phyloP scores from a whole-genome alignment of 2,113 vertebrate species.

The Myrmophylax atrothorax region DNA sequence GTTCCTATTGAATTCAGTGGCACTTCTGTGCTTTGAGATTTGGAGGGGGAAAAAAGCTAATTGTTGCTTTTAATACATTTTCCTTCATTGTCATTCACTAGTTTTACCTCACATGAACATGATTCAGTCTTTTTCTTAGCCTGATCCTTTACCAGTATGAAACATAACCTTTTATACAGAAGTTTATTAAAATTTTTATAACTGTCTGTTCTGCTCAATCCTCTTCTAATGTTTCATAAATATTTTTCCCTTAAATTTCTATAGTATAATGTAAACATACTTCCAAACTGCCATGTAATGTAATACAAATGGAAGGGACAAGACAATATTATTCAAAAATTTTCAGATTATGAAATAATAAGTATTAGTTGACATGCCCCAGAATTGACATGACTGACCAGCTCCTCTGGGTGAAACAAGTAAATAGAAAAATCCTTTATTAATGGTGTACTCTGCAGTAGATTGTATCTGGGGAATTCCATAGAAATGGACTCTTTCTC shows the following conservation, averaged over 20 bases:
- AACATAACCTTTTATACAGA: not conserved
- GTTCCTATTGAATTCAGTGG: not conserved
- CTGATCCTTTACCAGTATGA: not conserved
- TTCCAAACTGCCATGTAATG: conserved; percentile 4
- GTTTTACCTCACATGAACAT: not conserved
- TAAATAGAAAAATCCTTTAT: conserved; percentile 48
- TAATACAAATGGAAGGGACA: conserved; percentile 21
- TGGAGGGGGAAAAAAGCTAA: not conserved
- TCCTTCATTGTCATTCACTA: not conserved
- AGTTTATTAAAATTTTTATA: not conserved
- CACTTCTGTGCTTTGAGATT: not conserved
- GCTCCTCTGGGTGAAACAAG: conserved; percentile 53
- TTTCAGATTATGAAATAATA: conserved; percentile 51
- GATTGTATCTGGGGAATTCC: not conserved
- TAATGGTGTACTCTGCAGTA: conserved; percentile 26
- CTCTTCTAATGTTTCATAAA: not conserved
- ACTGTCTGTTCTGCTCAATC: not conserved
- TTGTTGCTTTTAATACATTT: conserved; percentile 26
- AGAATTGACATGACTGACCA: conserved; percentile 40
- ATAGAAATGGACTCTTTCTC: not conserved
- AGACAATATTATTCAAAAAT: conserved; percentile 44
- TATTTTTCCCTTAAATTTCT: not conserved
- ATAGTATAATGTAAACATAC: not conserved
- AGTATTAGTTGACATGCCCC: conserved; percentile 25
- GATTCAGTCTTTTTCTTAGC: conserved; percentile 20